These are phyloP conservation scores for Drosophila mauritiana DNA, from an alignment of 1,140 invertebrate species.

Conservation along the genomic window DNA sequence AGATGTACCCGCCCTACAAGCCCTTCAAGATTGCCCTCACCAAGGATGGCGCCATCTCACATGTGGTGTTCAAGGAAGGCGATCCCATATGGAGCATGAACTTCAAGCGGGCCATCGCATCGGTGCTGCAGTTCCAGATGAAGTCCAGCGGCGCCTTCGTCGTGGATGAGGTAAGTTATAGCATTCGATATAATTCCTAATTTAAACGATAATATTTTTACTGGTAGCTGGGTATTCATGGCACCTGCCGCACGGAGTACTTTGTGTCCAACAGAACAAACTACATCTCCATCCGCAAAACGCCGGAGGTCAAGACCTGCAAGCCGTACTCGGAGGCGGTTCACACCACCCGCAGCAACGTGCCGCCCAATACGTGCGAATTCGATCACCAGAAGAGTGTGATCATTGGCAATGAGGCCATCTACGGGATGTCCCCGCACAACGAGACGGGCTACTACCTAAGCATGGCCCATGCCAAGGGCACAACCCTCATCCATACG, in stretches of 20 bases:
- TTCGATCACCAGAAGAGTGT: conserved; percentile 83
- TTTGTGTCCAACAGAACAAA: conserved; percentile 83
- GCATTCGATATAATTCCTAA: too few relatives aligned
- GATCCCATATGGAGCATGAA: conserved; percentile 89
- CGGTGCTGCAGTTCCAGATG: conserved; percentile 86
- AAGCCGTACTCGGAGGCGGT: conserved; percentile 73
- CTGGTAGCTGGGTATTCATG: conserved; percentile 74
- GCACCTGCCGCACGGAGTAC: conserved; percentile 81
- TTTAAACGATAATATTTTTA: too few relatives aligned
- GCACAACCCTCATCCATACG: conserved; percentile 79
- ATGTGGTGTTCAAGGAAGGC: conserved; percentile 83
- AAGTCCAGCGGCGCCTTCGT: conserved; percentile 85
- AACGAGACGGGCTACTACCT: conserved; percentile 79
- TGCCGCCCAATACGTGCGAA: conserved; percentile 79
- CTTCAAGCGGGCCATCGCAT: conserved; percentile 88
- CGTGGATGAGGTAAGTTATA: conserved; percentile 82
- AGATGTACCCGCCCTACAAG: conserved; percentile 84
- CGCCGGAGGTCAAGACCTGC: conserved; percentile 79
- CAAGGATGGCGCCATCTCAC: conserved; percentile 66
- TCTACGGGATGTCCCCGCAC: conserved; percentile 76
- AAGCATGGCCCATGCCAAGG: conserved; percentile 78
- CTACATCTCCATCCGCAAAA: conserved; percentile 80
- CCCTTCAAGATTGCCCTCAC: conserved; percentile 80
- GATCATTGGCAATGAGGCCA: conserved; percentile 82
- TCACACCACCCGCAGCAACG: conserved; percentile 78